phyloP scores from a whole-genome alignment of 2,888 invertebrate genomes.

The Oligia strigilis region DNA sequence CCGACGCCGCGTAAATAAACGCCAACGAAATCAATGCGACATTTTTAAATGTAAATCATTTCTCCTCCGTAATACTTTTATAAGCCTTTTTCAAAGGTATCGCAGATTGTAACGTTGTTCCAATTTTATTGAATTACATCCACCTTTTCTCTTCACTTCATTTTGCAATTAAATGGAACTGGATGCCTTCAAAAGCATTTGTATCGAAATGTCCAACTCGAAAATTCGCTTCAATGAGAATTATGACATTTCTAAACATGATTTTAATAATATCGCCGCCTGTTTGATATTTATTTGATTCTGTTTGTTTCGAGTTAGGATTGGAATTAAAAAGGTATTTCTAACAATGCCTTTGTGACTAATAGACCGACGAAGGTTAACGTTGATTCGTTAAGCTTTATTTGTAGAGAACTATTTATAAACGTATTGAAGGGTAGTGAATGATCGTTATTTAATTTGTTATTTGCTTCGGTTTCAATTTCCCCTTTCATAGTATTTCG shows the following conservation, averaged over 20 bases:
- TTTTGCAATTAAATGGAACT: slow-evolving; percentile 60
- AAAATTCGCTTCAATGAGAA: slow-evolving; percentile 48
- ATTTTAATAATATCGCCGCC: slow-evolving; percentile 48
- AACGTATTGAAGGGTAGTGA: slow-evolving; percentile 23
- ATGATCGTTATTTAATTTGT: slow-evolving; percentile 5
- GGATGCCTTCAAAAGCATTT: slow-evolving; percentile 58
- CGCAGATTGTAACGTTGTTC: slow-evolving; percentile 48
- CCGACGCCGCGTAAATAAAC: slow-evolving; percentile 44
- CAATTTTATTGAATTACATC: slow-evolving; percentile 52
- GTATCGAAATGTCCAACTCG: slow-evolving; percentile 46
- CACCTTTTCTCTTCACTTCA: slow-evolving; percentile 42
- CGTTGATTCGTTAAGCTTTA: slow-evolving; percentile 23
- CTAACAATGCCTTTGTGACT: slow-evolving; percentile 24
- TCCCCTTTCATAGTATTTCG: slow-evolving; percentile 3
- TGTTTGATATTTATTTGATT: slow-evolving; percentile 50
- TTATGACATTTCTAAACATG: slow-evolving; percentile 60
- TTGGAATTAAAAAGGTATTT: slow-evolving; percentile 42
- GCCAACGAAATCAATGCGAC: slow-evolving; percentile 42
- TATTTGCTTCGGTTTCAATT: slow-evolving; percentile 5
- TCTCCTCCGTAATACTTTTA: slow-evolving; percentile 45
- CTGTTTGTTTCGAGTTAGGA: slow-evolving; percentile 52
- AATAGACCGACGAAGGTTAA: slow-evolving; percentile 13
- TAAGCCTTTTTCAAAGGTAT: slow-evolving; percentile 59
- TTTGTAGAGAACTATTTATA: slow-evolving; percentile 20
- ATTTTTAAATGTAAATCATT: slow-evolving; percentile 55